phyloP scores from a whole-genome alignment of 2,113 vertebrate species.

The Fulmarus glacialis region DNA sequence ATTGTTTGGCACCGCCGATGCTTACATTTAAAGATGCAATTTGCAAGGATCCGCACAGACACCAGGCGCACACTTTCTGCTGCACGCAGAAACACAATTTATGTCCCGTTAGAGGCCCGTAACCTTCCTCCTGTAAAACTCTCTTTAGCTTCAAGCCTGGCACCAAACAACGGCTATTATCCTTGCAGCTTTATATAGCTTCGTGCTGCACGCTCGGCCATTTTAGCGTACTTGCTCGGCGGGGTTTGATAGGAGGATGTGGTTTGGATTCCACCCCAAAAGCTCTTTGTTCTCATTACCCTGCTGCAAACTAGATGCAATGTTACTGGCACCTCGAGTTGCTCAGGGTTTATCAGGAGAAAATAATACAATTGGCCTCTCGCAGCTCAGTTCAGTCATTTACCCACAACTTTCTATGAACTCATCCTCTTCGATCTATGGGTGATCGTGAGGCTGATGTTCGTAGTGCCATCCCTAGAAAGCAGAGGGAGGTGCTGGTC shows the following conservation, averaged over 20 bases:
- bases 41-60: constrained; percentile 59
- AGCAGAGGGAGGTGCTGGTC: not conserved
- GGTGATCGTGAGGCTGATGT: not conserved
- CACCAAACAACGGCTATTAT: not conserved
- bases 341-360: not conserved
- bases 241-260: not conserved
- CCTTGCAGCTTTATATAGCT: not conserved
- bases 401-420: not conserved
- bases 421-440: not conserved
- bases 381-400: not conserved
- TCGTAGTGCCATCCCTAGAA: not conserved
- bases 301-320: not conserved
- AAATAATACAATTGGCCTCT: not conserved
- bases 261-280: not conserved
- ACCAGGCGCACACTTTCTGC: constrained; percentile 3
- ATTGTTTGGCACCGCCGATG: constrained; percentile 75
- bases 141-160: not conserved
- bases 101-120: not conserved
- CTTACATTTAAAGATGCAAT: constrained; percentile 69
- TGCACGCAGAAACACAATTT: not conserved
- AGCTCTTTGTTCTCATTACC: not conserved
- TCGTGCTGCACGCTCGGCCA: not conserved
- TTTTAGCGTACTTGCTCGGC: not conserved
- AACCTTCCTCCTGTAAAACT: not conserved
- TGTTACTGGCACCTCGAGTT: not conserved